These are phyloP conservation scores for Equus quagga DNA, from an alignment of 2,113 vertebrate species.

Conservation along the genomic window DNA sequence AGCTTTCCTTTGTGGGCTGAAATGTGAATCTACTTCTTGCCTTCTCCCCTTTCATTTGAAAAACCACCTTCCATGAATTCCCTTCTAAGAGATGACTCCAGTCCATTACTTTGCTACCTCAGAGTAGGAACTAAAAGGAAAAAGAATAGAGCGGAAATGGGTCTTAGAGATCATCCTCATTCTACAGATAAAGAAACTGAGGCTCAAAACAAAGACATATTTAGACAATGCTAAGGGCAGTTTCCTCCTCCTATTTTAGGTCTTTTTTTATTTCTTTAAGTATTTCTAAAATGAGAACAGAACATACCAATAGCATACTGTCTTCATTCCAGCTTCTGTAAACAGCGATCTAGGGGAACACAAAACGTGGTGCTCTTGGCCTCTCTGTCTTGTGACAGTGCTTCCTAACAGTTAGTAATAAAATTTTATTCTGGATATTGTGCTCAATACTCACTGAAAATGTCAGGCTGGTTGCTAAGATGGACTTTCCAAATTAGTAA, in stretches of 20 bases:
- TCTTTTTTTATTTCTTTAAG: not conserved
- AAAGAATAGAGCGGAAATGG: not conserved
- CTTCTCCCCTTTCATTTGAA: not conserved
- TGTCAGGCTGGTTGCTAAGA: not conserved
- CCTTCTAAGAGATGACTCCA: not conserved
- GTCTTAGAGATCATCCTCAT: not conserved
- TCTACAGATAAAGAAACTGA: not conserved
- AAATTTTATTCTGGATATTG: slow-evolving; percentile 18
- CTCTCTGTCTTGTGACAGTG: not conserved
- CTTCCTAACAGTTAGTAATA: not conserved
- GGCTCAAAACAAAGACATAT: not conserved
- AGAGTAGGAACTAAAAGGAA: not conserved
- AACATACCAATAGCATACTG: not conserved
- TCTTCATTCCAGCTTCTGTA: not conserved
- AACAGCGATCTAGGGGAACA: not conserved
- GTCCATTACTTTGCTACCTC: not conserved
- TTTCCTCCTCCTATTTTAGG: not conserved
- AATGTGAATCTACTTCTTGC: not conserved
- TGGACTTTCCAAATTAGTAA: slow-evolving; percentile 33
- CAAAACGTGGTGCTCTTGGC: not conserved
- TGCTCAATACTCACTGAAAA: not conserved
- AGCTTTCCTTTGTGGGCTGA: not conserved
- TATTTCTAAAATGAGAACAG: not conserved
- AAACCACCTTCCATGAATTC: not conserved
- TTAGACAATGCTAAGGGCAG: not conserved